Conservation (phyloP, 2,797 vertebrate species). For the Gallinago solitaria region DNA sequence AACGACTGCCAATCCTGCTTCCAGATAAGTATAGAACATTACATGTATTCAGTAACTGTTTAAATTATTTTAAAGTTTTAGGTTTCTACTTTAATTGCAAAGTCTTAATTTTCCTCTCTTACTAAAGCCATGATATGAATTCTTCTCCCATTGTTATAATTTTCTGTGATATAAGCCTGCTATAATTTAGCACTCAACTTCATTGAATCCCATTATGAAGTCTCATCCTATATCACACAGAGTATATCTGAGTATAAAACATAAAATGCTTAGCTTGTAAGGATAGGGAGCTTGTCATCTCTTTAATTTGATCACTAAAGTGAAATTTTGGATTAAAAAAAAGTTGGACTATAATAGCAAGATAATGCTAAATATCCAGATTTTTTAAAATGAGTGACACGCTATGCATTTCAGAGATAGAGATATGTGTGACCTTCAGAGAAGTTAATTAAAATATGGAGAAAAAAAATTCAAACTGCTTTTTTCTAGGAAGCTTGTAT, state of each 20-base stretch:
- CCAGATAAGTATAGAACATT: conserved; percentile 69
- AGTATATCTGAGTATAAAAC: conserved; percentile 33
- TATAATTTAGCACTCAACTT: conserved; percentile 66
- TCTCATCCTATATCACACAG: conserved; percentile 40
- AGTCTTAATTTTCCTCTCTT: conserved; percentile 60
- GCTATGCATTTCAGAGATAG: conserved; percentile 38
- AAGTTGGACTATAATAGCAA: conserved; percentile 40
- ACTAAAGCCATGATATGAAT: conserved; percentile 58
- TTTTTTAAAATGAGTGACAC: conserved; percentile 57
- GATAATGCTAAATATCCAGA: conserved; percentile 67
- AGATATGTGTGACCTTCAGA: conserved; percentile 68
- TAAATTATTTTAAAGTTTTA: conserved; percentile 74
- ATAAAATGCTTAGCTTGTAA: conserved; percentile 66
- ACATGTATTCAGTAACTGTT: conserved; percentile 65
- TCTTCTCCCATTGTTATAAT: conserved; percentile 54
- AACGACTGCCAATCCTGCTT: conserved; percentile 59
- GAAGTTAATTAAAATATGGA: conserved; percentile 68
- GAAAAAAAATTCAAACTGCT: background rate
- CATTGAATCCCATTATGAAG: conserved; percentile 52
- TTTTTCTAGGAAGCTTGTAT: background rate
- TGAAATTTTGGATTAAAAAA: conserved; percentile 20
- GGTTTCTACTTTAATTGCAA: conserved; percentile 73
- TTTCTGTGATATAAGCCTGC: conserved; percentile 66
- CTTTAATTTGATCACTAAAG: conserved; percentile 41
- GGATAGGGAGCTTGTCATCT: conserved; percentile 26